Base-by-base conservation (phyloP, 64 coral and sea anemone species). In the Montipora sp. region DNA sequence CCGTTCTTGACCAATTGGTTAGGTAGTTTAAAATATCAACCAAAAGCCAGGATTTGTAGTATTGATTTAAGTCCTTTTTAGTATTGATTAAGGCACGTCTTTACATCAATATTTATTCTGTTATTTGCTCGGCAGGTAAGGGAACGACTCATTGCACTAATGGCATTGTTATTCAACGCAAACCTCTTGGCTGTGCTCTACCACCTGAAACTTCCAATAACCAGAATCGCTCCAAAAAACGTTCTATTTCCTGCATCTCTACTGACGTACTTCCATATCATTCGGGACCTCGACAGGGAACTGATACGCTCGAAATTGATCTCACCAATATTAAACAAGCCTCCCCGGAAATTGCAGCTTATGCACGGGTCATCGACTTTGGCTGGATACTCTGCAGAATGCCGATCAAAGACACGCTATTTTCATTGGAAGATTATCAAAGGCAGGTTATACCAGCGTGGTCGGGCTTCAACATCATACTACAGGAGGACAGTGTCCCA, bases 301-400 rank as follows among this genome's bases (percentile, higher is more conserved):
- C 86, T 47, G 16, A 13, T 59, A 59, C 57, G 13, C 57, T 59
- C 13, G 13, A 36, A 36, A 36, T 36, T 36, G 27, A 36, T 36
- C 27, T 36, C 27, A 36, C 27, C 27, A 36, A 36, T 36, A 59
- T 59, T 7, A 88, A 76, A 73, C 69, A 94, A 68, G 49, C 75
- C 13, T 21, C 48, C 59, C 59, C 61, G 10, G 89, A 90, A 66
- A 81, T 46, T 53, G 68, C 18, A 81, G 59, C 60, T 20, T 72
- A 73, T 72, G 89, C 78, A 55, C 51, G 61, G 21, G 36, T 45
- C 36, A 90, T 81, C 67, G 77, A 90, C 89, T 90, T 90, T 74
- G 89, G 77, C 15, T 90, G 89, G 89, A 81, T 90, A 49, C 57
- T 90, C 44, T 90, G 89, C 61, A 68, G 78, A 90, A 44, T 70